Evolutionary conservation across 2,113 vertebrate genomes (phyloP).

Genomic region (Pygoscelis adeliae): DNA sequence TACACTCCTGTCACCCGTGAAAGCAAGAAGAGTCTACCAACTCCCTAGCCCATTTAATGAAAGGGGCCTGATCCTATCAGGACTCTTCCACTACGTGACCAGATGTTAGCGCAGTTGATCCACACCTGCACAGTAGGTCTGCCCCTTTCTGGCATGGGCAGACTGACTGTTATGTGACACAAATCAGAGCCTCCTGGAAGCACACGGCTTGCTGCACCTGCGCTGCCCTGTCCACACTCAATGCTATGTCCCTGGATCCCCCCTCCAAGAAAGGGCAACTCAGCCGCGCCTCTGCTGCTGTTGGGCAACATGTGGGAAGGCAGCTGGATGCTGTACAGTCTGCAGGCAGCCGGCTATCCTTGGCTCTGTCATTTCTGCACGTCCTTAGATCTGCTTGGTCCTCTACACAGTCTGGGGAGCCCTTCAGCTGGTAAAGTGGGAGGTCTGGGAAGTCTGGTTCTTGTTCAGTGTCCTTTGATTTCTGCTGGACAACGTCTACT

Average conservation of each 20-base stretch:
- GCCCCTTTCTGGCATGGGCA: not conserved
- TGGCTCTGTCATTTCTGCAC: not conserved
- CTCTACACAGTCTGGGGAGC: not conserved
- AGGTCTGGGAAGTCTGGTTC: not conserved
- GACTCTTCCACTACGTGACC: not conserved
- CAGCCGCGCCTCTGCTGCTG: not conserved
- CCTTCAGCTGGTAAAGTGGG: not conserved
- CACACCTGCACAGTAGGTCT: not conserved
- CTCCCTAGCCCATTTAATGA: not conserved
- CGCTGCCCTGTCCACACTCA: not conserved
- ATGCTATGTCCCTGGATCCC: rapidly evolving
- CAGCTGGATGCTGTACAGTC: not conserved
- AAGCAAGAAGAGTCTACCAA: not conserved
- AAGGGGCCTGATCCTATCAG: not conserved
- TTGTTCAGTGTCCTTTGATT: not conserved
- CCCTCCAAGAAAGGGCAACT: not conserved
- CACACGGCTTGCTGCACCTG: not conserved
- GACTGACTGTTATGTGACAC: not conserved
- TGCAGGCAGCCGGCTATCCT: not conserved
- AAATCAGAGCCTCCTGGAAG: not conserved
- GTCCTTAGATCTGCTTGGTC: not conserved
- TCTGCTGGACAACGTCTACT: not conserved
- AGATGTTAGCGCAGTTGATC: not conserved
- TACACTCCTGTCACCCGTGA: rapidly evolving
- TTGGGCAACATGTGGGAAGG: not conserved